Evolutionary conservation across 53 echinoderm and acorn worm species (phyloP).

Genomic region (Antedon mediterranea): DNA sequence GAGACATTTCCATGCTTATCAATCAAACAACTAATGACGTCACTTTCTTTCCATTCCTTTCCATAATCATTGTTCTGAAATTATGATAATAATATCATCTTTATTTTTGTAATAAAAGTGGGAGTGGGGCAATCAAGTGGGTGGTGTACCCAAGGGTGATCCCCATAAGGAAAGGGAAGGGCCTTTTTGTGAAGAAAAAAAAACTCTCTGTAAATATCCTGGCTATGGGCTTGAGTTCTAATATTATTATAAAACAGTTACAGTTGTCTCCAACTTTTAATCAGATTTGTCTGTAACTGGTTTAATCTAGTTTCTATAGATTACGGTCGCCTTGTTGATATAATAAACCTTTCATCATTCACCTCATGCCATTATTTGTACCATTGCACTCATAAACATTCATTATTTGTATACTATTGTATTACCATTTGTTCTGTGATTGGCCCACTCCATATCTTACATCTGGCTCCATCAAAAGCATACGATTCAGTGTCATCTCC

Average conservation of each 20-base stretch:
- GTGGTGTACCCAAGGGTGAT: too few relatives aligned
- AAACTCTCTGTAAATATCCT: too few relatives aligned
- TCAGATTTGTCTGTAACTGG: background rate
- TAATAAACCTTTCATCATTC: too few relatives aligned
- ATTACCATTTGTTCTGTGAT: constrained; percentile 42
- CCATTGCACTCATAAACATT: too few relatives aligned
- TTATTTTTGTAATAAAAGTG: too few relatives aligned
- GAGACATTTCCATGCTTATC: constrained; percentile 44
- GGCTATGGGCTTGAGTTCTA: too few relatives aligned
- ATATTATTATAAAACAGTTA: background rate
- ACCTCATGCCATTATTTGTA: too few relatives aligned
- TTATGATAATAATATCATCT: too few relatives aligned
- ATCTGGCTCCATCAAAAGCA: constrained; percentile 61
- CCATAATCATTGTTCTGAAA: constrained; percentile 55
- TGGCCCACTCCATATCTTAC: constrained; percentile 65
- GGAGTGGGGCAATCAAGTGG: too few relatives aligned
- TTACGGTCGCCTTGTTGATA: background rate
- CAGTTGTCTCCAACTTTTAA: constrained; percentile 3
- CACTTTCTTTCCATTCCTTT: constrained; percentile 41
- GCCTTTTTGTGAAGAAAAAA: too few relatives aligned
- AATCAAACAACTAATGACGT: constrained; percentile 57
- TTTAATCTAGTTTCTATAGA: background rate
- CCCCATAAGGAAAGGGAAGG: too few relatives aligned
- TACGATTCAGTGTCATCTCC: constrained; percentile 50
- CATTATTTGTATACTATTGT: too few relatives aligned